Conservation (phyloP, 2,797 vertebrate species). For the Fundulus diaphanus region DNA sequence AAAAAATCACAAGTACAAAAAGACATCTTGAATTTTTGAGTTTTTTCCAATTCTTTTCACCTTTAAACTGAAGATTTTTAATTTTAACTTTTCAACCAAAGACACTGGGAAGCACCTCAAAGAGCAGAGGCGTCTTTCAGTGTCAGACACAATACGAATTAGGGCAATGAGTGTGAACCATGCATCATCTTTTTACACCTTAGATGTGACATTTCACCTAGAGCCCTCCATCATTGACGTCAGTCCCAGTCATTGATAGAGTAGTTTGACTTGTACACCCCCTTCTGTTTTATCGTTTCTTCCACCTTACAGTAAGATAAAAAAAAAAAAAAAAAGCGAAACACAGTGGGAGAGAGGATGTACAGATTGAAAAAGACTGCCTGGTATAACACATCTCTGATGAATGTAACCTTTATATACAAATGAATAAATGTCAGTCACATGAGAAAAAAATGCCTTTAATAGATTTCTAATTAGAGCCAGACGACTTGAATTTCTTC, state of each 20-base stretch:
- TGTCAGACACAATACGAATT: slow-evolving; percentile 13
- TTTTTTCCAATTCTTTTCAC: background rate
- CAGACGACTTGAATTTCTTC: no score
- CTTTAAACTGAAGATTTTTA: background rate
- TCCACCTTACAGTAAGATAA: slow-evolving; percentile 48
- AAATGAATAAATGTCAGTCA: background rate
- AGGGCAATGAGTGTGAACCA: slow-evolving; percentile 31
- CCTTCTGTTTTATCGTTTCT: slow-evolving; percentile 45
- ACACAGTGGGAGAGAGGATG: slow-evolving; percentile 22
- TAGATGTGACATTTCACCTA: slow-evolving; percentile 57
- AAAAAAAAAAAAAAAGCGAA: slow-evolving; percentile 46
- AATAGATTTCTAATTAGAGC: no score
- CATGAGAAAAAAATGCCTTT: background rate
- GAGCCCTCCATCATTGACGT: slow-evolving; percentile 70
- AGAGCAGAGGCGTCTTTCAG: background rate
- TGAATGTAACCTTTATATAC: background rate
- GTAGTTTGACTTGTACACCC: slow-evolving; percentile 57
- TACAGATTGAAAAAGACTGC: slow-evolving; percentile 9
- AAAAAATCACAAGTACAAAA: slow-evolving; percentile 9
- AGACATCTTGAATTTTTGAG: background rate
- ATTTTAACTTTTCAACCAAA: background rate
- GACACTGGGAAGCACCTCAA: background rate
- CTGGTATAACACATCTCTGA: background rate
- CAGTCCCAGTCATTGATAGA: slow-evolving; percentile 77
- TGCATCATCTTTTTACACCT: slow-evolving; percentile 51